Conservation (phyloP, 2,113 vertebrate genomes). For the Tringa solitaria region DNA sequence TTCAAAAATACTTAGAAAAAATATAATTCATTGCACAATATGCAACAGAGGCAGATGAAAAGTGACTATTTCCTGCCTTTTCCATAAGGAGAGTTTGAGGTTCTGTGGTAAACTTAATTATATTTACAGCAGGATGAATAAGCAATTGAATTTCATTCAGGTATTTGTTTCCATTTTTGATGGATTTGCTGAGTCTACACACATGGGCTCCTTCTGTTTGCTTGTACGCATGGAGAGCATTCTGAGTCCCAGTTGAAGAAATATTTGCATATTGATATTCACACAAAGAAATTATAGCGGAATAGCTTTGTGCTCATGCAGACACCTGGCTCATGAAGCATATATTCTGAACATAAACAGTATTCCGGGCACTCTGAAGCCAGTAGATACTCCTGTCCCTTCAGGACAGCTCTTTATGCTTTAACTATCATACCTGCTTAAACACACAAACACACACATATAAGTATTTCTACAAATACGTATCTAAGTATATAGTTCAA, state of each 20-base stretch:
- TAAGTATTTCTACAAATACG: neutral
- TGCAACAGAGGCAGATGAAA: neutral
- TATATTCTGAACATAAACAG: neutral
- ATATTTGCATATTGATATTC: neutral
- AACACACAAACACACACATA: rapidly evolving
- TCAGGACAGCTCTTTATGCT: neutral
- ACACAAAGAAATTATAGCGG: neutral
- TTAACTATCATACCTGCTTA: neutral
- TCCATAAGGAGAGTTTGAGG: neutral
- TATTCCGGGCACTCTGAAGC: neutral
- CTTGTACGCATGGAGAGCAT: neutral
- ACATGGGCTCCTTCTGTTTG: neutral
- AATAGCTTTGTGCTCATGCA: neutral
- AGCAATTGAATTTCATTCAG: neutral
- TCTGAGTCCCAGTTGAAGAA: neutral
- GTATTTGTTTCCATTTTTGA: neutral
- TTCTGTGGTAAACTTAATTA: neutral
- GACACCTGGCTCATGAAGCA: neutral
- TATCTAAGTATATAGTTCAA: neutral
- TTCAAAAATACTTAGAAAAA: neutral
- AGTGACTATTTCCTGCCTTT: neutral
- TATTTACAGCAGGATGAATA: neutral
- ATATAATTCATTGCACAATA: neutral
- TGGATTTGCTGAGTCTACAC: neutral
- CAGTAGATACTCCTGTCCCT: neutral